A percentile compares a stretch with the other conserved stretches of the same genome.
Conservation (phyloP, 2,888 invertebrate species). For the Cheilosia vulpina region DNA sequence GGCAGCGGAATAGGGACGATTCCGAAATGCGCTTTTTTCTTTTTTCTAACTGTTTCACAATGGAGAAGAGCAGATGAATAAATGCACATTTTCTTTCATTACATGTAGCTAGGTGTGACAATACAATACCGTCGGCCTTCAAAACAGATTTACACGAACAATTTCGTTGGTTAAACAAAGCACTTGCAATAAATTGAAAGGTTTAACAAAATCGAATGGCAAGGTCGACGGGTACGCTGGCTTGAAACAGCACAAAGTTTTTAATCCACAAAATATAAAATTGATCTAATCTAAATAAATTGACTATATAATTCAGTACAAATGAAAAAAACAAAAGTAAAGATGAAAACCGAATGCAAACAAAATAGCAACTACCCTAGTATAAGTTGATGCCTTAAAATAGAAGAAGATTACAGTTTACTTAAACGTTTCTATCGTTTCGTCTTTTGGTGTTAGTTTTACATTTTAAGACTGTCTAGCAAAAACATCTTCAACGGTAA, state of each 20-base stretch:
- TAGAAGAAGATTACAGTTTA: constrained; percentile 42
- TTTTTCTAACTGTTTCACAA: not conserved
- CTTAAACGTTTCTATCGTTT: constrained; percentile 25
- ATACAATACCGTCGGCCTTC: not conserved
- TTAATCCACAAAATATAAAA: constrained; percentile 17
- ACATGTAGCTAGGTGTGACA: not conserved
- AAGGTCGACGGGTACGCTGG: not conserved
- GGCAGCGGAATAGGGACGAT: constrained; percentile 11
- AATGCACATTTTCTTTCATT: not conserved
- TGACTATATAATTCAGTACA: constrained; percentile 67
- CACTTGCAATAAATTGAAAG: not conserved
- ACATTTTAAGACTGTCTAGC: constrained; percentile 29
- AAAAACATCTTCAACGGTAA: constrained; percentile 1
- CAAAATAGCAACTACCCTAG: constrained; percentile 6
- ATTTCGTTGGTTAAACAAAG: constrained; percentile 4
- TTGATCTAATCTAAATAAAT: constrained; percentile 28
- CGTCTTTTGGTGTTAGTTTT: constrained; percentile 16
- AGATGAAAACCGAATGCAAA: constrained; percentile 10
- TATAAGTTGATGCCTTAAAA: constrained; percentile 69
- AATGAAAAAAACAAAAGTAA: constrained; percentile 25
- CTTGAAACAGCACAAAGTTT: constrained; percentile 49
- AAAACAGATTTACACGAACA: not conserved
- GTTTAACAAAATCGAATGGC: not conserved
- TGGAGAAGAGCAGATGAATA: not conserved
- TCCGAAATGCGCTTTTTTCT: constrained; percentile 1